Conservation (phyloP, 2,113 vertebrate genomes). For the Chamaea fasciata region DNA sequence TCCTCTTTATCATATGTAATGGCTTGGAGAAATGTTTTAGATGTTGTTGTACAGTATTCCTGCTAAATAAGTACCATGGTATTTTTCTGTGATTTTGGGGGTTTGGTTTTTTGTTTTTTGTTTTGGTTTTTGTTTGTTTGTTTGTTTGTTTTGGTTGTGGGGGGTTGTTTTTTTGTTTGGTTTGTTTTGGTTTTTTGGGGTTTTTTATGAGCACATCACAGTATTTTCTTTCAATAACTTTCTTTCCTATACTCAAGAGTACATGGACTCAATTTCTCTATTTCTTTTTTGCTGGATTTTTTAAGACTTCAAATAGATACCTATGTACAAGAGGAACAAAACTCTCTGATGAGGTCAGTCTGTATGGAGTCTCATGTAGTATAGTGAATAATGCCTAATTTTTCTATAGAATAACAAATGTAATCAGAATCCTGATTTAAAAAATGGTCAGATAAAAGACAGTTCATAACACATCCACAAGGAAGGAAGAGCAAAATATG, state of each 20-base stretch:
- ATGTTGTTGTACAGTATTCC: not conserved
- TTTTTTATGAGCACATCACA: not conserved
- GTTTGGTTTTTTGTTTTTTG: not conserved
- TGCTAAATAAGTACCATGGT: not conserved
- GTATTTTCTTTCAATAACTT: not conserved
- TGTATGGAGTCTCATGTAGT: not conserved
- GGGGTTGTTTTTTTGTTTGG: not conserved
- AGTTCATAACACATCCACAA: not conserved
- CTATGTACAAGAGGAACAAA: not conserved
- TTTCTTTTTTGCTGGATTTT: not conserved
- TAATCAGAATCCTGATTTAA: not conserved
- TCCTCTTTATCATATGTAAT: not conserved
- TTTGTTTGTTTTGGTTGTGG: too few relatives aligned
- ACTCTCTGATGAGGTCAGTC: not conserved
- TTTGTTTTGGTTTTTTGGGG: accelerated
- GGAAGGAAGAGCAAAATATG: not conserved
- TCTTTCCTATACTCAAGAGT: not conserved
- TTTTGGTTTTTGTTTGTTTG: too few relatives aligned
- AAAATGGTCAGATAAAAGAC: not conserved
- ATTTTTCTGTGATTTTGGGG: not conserved
- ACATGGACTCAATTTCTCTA: not conserved
- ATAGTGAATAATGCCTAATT: not conserved
- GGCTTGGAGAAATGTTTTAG: not conserved
- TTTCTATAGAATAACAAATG: not conserved
- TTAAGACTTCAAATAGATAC: not conserved